These are phyloP conservation scores for Pollenia angustigena DNA, from an alignment of 2,888 invertebrate genomes.

Conservation along the genomic window DNA sequence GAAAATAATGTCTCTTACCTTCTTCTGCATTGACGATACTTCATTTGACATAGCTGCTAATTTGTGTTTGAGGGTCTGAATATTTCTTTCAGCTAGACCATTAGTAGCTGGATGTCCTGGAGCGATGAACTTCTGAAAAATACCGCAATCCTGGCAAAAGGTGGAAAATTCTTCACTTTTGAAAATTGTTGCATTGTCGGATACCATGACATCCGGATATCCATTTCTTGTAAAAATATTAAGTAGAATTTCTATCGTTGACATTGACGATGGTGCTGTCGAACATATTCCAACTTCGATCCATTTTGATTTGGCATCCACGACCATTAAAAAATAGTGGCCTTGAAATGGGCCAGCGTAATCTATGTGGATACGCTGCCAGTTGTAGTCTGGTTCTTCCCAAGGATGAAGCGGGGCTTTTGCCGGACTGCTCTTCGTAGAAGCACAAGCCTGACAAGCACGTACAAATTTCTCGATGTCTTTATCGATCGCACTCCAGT, in stretches of 20 bases:
- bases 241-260: slow-evolving; percentile 20
- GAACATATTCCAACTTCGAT: slow-evolving; percentile 22
- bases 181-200: slow-evolving; percentile 42
- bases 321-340: slow-evolving; percentile 28
- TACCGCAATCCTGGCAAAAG: slow-evolving; percentile 53
- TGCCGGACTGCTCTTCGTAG: slow-evolving; percentile 3
- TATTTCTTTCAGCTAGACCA: slow-evolving; percentile 23
- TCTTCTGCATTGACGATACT: neutral
- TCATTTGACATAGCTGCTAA: slow-evolving; percentile 17
- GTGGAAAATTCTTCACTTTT: slow-evolving; percentile 59
- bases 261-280: slow-evolving; percentile 16
- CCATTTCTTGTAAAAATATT: slow-evolving; percentile 22
- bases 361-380: slow-evolving; percentile 30
- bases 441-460: slow-evolving; percentile 74
- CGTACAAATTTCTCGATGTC: slow-evolving; percentile 77
- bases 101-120: slow-evolving; percentile 24
- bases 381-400: slow-evolving; percentile 40
- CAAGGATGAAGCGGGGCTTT: slow-evolving; percentile 58
- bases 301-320: slow-evolving; percentile 60
- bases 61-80: slow-evolving; percentile 29
- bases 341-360: slow-evolving; percentile 37
- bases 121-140: slow-evolving; percentile 67
- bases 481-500: slow-evolving; percentile 75
- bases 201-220: neutral
- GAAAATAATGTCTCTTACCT: slow-evolving; percentile 30